Evolutionary conservation across 2,888 invertebrate genomes (phyloP), one percentile per base, ranked within the genome.

Genomic region (Plagodis pulveraria): DNA sequence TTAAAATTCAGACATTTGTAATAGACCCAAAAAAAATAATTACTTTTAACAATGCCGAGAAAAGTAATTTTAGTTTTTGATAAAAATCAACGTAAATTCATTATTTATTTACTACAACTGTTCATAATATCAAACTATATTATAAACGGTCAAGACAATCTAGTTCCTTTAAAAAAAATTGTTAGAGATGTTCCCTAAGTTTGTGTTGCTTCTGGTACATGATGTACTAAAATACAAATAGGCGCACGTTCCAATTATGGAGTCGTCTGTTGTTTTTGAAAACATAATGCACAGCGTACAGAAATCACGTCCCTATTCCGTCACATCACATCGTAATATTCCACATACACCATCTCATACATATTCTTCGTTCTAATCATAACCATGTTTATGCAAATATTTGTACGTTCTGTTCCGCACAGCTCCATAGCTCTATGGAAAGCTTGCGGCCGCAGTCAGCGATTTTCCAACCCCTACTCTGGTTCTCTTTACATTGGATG

Each of bases 371-470:
- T 67, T 77, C 73, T 76, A 78, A 81, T 80, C 72, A 73, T 73
- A 79, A 79, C 78, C 72, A 76, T 73, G 74, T 78, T 78, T 76
- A 77, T 80, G 77, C 70, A 71, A 81, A 81, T 79, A 74, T 78
- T 76, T 73, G 73, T 70, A 45, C 47, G 45, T 67, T 58, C 70
- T 64, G 62, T 52, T 51, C 56, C 41, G 47, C 52, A 52, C 51
- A 32, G 10, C 50, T 59, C 42, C 53, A 50, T 59, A 59, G 50
- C 42, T 55, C 47, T 49, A 58, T 42, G 50, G 11, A 10, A 36
- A 49, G 53, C 45, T 50, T 49, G n/a, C 36, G 11, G 42, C n/a
- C 40, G 33, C 32, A 53, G 33, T 50, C 54, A 55, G 36, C 47
- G 32, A 55, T 46, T 50, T 59, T 55, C 50, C 54, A 38, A 38